These are phyloP conservation scores for Nothobranchius kuhntae DNA, from an alignment of 2,113 vertebrate genomes.

Conservation along the genomic window DNA sequence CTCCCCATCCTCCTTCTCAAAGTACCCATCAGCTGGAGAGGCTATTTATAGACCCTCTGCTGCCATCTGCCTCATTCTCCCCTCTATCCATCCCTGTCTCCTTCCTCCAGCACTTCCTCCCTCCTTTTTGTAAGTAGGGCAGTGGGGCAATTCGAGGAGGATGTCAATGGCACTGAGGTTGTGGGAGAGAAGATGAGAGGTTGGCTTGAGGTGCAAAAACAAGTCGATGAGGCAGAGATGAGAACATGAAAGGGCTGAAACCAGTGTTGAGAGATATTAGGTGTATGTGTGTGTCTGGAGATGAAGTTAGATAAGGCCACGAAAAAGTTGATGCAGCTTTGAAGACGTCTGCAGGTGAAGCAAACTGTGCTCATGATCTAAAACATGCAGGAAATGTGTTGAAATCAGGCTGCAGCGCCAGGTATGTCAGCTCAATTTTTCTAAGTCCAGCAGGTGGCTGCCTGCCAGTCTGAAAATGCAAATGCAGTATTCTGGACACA, in stretches of 20 bases:
- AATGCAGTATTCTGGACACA: no score
- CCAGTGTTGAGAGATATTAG: conserved; percentile 16
- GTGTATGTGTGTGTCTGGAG: not conserved
- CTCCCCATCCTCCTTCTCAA: conserved; percentile 47
- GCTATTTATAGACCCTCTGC: conserved; percentile 76
- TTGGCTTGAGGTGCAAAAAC: conserved; percentile 29
- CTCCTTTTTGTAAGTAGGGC: conserved; percentile 77
- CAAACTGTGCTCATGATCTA: no score
- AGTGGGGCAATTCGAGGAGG: conserved; percentile 76
- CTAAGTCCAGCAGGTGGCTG: no score
- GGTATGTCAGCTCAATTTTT: no score
- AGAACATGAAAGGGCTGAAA: conserved; percentile 28
- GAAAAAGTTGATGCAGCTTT: conserved; percentile 30
- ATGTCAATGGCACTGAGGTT: conserved; percentile 66
- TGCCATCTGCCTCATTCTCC: conserved; percentile 72
- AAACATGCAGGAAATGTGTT: no score
- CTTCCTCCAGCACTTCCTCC: conserved; percentile 60
- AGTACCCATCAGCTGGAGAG: conserved; percentile 78
- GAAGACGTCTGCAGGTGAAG: conserved; percentile 40
- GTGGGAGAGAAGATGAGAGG: conserved; percentile 38
- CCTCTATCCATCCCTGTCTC: conserved; percentile 62
- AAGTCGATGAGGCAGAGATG: conserved; percentile 19
- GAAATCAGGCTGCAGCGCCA: no score
- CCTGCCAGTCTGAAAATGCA: no score
- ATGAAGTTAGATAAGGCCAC: conserved; percentile 3